Evolutionary conservation across 2,797 vertebrate species (phyloP).

Genomic region (Pseudochaenichthys georgianus): DNA sequence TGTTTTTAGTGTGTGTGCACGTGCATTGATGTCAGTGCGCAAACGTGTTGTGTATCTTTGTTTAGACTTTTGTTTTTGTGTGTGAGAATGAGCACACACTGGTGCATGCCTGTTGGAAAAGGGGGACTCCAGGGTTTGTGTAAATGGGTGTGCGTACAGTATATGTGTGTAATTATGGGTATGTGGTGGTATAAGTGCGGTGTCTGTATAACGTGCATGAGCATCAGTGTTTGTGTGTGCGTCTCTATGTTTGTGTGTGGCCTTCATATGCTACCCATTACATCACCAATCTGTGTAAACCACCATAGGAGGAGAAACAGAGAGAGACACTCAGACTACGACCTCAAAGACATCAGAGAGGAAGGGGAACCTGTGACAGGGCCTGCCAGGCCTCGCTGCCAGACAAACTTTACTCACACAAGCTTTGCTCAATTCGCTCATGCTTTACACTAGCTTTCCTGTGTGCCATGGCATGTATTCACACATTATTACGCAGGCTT

Average conservation of each 20-base stretch:
- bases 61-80: conserved; percentile 68
- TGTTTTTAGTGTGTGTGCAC: conserved; percentile 20
- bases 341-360: conserved; percentile 83
- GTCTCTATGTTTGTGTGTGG: conserved; percentile 82
- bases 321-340: conserved; percentile 78
- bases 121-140: conserved; percentile 84
- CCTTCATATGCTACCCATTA: conserved; percentile 85
- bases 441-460: conserved; percentile 72
- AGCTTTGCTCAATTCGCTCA: conserved; percentile 63
- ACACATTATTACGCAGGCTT: conserved; percentile 67
- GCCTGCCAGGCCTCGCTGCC: conserved; percentile 70
- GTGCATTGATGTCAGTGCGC: conserved; percentile 50
- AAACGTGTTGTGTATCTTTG: conserved; percentile 58
- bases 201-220: conserved; percentile 76
- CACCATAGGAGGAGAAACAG: conserved; percentile 81
- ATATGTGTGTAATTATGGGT: conserved; percentile 83
- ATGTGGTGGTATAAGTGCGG: conserved; percentile 80
- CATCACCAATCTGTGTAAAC: conserved; percentile 84
- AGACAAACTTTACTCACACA: conserved; percentile 83
- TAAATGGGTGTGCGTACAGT: conserved; percentile 81
- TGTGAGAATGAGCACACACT: conserved; percentile 43
- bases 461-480: conserved; percentile 68
- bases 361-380: conserved; percentile 82
- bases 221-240: conserved; percentile 71
- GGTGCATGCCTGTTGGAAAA: conserved; percentile 76